These are phyloP conservation scores for Zelostemma sp. DNA, from an alignment of 1,140 invertebrate species.

Conservation along the genomic window DNA sequence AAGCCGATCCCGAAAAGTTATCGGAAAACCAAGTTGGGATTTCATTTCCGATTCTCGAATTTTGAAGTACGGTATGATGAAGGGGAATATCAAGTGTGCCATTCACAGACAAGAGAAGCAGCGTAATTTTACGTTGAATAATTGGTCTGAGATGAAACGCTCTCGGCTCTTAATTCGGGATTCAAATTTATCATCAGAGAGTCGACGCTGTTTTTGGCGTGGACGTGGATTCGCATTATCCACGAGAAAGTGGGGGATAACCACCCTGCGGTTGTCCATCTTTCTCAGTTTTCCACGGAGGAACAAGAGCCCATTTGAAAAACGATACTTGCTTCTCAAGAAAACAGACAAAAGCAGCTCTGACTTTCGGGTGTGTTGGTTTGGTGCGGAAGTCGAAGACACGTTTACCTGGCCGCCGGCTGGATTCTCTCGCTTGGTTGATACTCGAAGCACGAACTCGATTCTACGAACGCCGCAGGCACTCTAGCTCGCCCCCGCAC, in stretches of 20 bases:
- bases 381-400: constrained; percentile 15
- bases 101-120: neutral
- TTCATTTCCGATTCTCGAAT: neutral
- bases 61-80: neutral
- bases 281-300: neutral
- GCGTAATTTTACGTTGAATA: constrained; percentile 5
- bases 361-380: neutral
- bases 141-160: constrained; percentile 8
- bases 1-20: neutral
- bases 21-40: neutral
- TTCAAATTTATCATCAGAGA: constrained; percentile 13
- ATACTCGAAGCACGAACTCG: constrained; percentile 62
- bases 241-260: constrained; percentile 9
- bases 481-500: constrained; percentile 38
- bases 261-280: neutral
- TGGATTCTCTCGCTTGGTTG: constrained; percentile 52
- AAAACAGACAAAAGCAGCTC: constrained; percentile 38
- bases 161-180: constrained; percentile 8
- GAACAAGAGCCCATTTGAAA: constrained; percentile 20
- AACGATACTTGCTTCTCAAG: constrained; percentile 21
- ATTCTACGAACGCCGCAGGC: constrained; percentile 56
- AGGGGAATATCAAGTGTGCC: neutral
- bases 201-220: neutral
- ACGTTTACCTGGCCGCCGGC: constrained; percentile 35
- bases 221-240: neutral